Conservation (phyloP, 2,113 vertebrate genomes). For the Ardeotis arabs region DNA sequence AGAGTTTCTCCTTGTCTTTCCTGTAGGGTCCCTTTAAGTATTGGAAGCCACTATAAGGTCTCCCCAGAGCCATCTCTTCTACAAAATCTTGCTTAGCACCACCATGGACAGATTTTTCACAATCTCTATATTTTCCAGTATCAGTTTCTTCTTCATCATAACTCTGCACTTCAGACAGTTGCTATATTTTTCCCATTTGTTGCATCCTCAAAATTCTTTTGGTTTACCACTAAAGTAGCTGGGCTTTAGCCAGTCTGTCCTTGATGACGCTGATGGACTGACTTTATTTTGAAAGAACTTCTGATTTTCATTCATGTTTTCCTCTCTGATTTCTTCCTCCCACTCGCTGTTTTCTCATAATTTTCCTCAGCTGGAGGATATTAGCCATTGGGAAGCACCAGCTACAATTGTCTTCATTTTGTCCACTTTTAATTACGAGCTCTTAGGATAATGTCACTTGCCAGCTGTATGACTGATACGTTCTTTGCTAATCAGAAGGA, state of each 20-base stretch:
- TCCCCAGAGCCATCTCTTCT: no score
- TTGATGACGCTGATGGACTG: conserved; percentile 39
- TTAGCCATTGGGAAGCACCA: conserved; percentile 46
- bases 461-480: conserved; percentile 37
- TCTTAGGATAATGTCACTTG: conserved; percentile 45
- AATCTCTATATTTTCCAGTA: neutral
- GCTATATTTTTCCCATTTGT: neutral
- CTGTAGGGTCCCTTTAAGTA: no score
- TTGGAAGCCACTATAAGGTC: no score
- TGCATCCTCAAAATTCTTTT: conserved; percentile 4
- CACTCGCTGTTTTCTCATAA: conserved; percentile 50
- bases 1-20: no score
- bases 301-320: conserved; percentile 65
- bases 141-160: neutral
- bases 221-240: neutral
- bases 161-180: neutral
- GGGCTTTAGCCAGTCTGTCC: conserved; percentile 15
- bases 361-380: conserved; percentile 65
- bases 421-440: conserved; percentile 54
- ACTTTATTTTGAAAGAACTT: conserved; percentile 59
- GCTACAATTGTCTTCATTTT: conserved; percentile 57
- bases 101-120: neutral
- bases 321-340: conserved; percentile 57
- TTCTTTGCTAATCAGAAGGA: conserved; percentile 17
- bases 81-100: neutral